Evolutionary conservation across 1,140 invertebrate species (phyloP).

Genomic region (Lordiphosa collinella): DNA sequence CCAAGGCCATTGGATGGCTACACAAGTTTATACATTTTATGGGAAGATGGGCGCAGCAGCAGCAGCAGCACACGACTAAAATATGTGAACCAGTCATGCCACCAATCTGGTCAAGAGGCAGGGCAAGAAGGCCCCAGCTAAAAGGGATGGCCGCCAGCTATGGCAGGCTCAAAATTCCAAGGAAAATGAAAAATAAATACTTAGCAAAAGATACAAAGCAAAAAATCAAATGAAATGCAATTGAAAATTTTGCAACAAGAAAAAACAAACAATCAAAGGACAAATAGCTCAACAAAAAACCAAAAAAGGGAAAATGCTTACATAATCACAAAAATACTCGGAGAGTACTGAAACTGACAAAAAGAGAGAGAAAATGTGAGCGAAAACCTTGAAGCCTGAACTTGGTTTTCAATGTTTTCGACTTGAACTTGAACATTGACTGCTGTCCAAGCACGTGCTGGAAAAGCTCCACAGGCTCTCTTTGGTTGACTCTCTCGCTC

Average conservation of each 20-base stretch:
- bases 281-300: conserved; percentile 24
- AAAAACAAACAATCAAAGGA: conserved; percentile 20
- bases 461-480: conserved; percentile 17
- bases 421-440: conserved; percentile 67
- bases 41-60: conserved; percentile 5
- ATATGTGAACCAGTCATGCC: conserved; percentile 36
- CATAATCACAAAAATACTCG: conserved; percentile 61
- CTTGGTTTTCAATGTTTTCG: conserved; percentile 72
- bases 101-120: conserved; percentile 10
- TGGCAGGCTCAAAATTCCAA: conserved; percentile 38
- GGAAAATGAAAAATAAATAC: conserved; percentile 73
- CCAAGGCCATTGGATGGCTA: conserved; percentile 27
- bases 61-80: conserved; percentile 14
- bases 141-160: conserved; percentile 56
- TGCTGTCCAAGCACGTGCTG: conserved; percentile 16
- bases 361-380: conserved; percentile 12
- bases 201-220: conserved; percentile 35
- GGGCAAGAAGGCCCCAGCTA: conserved; percentile 11
- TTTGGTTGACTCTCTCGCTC: conserved; percentile 1
- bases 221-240: conserved; percentile 27
- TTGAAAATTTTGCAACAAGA: conserved; percentile 24
- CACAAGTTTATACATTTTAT: conserved; percentile 39
- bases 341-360: conserved; percentile 4
- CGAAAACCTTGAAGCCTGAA: conserved; percentile 49
- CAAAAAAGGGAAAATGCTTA: conserved; percentile 56